These are phyloP conservation scores for Magallana nippona DNA, from an alignment of 2,888 invertebrate genomes.

Conservation along the genomic window DNA sequence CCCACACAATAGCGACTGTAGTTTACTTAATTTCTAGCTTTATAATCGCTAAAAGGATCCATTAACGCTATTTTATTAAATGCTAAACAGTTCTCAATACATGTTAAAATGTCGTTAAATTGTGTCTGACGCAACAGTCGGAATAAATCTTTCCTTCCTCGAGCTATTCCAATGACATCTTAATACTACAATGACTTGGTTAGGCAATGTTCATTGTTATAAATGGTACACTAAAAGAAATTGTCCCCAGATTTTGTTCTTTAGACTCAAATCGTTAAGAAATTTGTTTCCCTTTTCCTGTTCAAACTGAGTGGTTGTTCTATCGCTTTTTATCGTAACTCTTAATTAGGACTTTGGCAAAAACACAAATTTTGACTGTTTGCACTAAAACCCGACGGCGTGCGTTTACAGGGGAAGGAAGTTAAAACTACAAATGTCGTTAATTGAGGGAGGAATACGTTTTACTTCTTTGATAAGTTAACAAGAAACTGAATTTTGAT, in stretches of 20 bases:
- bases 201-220: background rate
- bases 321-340: constrained; percentile 1
- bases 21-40: constrained; percentile 19
- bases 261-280: background rate
- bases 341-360: constrained; percentile 26
- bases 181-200: background rate
- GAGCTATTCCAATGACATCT: constrained; percentile 18
- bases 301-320: background rate
- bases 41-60: constrained; percentile 30
- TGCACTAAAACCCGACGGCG: background rate
- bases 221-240: background rate
- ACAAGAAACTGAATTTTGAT: constrained; percentile 30
- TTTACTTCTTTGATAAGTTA: background rate
- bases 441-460: background rate
- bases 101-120: constrained; percentile 31
- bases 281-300: constrained; percentile 5
- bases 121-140: constrained; percentile 11
- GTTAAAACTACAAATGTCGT: background rate
- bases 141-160: background rate
- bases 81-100: constrained; percentile 27
- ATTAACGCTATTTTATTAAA: constrained; percentile 24
- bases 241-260: background rate
- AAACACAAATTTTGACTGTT: background rate
- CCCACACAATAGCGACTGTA: background rate
- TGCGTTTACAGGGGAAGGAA: background rate